Evolutionary conservation across 2,797 vertebrate species (phyloP).

Genomic region (Sternarchorhynchus goeldii): DNA sequence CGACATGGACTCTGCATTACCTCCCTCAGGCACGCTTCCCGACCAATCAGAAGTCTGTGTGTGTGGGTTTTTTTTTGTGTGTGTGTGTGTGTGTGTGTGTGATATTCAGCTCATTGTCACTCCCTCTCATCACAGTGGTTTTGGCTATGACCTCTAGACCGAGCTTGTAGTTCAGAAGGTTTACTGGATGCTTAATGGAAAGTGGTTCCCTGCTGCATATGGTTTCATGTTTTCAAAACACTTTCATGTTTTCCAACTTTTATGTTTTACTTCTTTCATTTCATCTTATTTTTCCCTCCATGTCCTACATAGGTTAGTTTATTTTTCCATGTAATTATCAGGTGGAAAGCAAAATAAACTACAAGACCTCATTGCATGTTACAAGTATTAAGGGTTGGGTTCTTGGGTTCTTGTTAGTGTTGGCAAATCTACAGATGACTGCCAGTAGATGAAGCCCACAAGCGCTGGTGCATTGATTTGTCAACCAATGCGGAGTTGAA

Average conservation of each 20-base stretch:
- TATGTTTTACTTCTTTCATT: slow-evolving; percentile 41
- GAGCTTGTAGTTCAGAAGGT: slow-evolving; percentile 7
- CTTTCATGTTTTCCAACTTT: slow-evolving; percentile 50
- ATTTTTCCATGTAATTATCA: background rate
- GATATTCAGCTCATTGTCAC: background rate
- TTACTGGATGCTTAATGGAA: slow-evolving; percentile 11
- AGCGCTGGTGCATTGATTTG: background rate
- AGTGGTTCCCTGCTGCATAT: background rate
- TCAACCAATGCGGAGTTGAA: background rate
- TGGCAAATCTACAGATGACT: background rate
- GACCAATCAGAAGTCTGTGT: slow-evolving; percentile 51
- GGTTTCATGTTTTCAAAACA: too few relatives aligned
- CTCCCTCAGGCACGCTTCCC: slow-evolving; percentile 17
- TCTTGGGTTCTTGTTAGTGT: background rate
- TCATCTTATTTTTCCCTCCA: background rate
- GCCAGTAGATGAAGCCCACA: background rate
- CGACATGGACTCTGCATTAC: slow-evolving; percentile 51
- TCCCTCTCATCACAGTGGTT: background rate
- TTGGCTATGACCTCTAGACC: slow-evolving; percentile 1
- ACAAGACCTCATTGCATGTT: background rate
- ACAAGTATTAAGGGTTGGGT: background rate
- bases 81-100: background rate
- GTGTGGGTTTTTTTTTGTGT: slow-evolving; percentile 17
- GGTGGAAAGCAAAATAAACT: slow-evolving; percentile 1
- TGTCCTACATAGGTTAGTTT: background rate